Evolutionary conservation across 2,888 invertebrate genomes (phyloP).

Genomic region (Lacanobia oleracea): DNA sequence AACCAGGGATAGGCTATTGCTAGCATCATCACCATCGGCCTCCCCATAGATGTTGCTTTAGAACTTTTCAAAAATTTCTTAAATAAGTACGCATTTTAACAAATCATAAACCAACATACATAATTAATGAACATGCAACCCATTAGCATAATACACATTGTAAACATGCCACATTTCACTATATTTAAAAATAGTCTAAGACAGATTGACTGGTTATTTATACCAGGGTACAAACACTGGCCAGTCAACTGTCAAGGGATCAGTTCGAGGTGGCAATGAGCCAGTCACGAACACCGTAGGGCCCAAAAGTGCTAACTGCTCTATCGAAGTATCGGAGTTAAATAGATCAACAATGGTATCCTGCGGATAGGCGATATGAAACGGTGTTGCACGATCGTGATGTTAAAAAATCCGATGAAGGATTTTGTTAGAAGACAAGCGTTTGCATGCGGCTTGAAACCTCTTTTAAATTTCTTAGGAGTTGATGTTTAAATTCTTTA

Average conservation of each 20-base stretch:
- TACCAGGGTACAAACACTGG: conserved; percentile 30
- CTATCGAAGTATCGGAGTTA: conserved; percentile 8
- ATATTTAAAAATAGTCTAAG: conserved; percentile 48
- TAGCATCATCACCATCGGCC: background rate
- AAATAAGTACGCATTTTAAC: background rate
- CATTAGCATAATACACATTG: conserved; percentile 37
- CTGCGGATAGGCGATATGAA: background rate
- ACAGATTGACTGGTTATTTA: conserved; percentile 52
- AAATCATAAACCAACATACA: background rate
- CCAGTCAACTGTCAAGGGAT: conserved; percentile 26
- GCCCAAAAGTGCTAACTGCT: conserved; percentile 26
- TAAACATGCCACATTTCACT: conserved; percentile 44
- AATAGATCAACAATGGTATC: conserved; percentile 15
- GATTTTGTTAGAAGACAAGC: too few species aligned
- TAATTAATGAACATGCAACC: conserved; percentile 31
- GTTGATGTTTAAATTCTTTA: too few species aligned
- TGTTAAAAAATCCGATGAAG: background rate
- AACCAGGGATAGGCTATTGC: too few species aligned
- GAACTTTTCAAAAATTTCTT: background rate
- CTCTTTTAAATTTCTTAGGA: too few species aligned
- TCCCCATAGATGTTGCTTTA: background rate
- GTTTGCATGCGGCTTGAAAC: background rate
- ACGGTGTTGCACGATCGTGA: background rate
- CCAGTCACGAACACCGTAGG: conserved; percentile 52
- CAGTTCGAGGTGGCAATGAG: conserved; percentile 50